Conservation (phyloP, 92 coral and sea anemone genomes). For the Siderastrea siderea region DNA sequence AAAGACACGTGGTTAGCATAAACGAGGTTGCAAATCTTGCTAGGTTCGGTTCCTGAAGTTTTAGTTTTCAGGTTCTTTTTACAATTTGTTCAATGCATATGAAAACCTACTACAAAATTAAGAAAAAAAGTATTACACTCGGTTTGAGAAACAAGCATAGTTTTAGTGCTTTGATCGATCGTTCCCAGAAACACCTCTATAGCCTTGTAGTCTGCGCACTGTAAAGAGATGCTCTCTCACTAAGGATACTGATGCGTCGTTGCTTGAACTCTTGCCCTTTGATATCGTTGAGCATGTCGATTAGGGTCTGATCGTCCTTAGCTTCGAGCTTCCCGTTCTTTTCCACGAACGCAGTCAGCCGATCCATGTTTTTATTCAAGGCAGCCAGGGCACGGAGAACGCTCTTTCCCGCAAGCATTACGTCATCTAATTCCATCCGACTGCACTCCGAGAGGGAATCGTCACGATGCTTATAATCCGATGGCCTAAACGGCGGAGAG, state of each 20-base stretch:
- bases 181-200: background rate
- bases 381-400: conserved; percentile 11
- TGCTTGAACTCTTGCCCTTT: background rate
- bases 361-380: conserved; percentile 25
- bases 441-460: conserved; percentile 9
- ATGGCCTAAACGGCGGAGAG: conserved; percentile 62
- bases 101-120: too few species aligned
- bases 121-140: too few species aligned
- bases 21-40: too few species aligned
- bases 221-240: background rate
- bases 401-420: background rate
- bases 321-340: background rate
- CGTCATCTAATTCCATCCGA: background rate
- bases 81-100: too few species aligned
- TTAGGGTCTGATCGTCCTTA: background rate
- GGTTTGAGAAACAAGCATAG: too few species aligned
- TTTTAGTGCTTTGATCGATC: too few species aligned
- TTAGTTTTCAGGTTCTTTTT: too few species aligned
- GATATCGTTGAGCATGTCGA: background rate
- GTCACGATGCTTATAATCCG: conserved; percentile 72
- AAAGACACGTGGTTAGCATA: too few species aligned
- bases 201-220: background rate
- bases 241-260: background rate
- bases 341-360: conserved; percentile 11
- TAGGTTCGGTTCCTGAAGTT: too few species aligned